Conservation (phyloP, 23 tunicate genomes). For the Corella eumyota region DNA sequence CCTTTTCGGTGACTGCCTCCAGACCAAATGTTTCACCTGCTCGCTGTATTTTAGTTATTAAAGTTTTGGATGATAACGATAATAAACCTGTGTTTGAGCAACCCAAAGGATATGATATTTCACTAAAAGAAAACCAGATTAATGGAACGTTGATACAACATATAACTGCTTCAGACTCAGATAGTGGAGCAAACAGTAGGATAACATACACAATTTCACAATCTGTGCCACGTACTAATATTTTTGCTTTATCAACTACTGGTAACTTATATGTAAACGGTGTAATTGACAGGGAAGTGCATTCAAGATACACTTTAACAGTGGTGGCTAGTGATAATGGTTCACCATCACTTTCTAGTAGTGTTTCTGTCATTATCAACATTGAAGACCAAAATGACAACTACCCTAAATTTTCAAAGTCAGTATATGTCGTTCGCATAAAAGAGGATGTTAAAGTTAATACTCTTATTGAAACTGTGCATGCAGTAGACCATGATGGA, state of each 20-base stretch:
- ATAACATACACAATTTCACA: constrained; percentile 28
- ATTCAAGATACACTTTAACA: constrained; percentile 11
- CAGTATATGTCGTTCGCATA: constrained; percentile 29
- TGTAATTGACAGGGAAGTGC: constrained; percentile 37
- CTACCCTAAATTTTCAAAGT: constrained; percentile 52
- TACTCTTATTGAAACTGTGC: constrained; percentile 28
- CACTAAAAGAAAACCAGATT: constrained; percentile 23
- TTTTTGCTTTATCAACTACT: constrained; percentile 29
- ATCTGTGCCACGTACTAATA: constrained; percentile 6
- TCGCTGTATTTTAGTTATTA: constrained; percentile 19
- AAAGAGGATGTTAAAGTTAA: constrained; percentile 40
- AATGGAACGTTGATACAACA: constrained; percentile 15
- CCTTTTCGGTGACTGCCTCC: constrained; percentile 39
- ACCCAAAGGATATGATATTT: constrained; percentile 13
- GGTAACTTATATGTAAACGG: constrained; percentile 39
- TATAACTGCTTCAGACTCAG: constrained; percentile 61
- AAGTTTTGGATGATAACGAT: constrained; percentile 65
- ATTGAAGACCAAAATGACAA: constrained; percentile 63
- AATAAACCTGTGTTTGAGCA: constrained; percentile 58
- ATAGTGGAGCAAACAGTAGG: constrained; percentile 35
- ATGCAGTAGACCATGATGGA: constrained; percentile 57
- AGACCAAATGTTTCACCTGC: constrained; percentile 13
- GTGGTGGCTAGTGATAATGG: constrained; percentile 58
- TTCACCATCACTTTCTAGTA: constrained; percentile 6
- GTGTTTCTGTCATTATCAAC: constrained; percentile 13